Base-by-base conservation (phyloP, 2,888 invertebrate genomes). In the Lepidocyrtoides sp. region DNA sequence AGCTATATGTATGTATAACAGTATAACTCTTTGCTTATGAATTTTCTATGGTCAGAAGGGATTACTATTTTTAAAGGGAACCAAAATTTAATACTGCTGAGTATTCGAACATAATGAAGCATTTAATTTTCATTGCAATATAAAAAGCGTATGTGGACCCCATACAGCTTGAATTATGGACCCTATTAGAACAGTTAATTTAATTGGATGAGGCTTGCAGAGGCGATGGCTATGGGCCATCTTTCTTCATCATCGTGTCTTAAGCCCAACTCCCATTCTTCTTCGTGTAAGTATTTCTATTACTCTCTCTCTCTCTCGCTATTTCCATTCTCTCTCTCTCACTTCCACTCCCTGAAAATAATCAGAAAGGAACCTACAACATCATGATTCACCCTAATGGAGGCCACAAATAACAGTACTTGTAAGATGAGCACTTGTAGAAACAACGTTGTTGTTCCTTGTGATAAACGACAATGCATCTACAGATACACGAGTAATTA, bases 121-220 rank as follows among this genome's bases (percentile, higher is more conserved):
- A 89, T 89, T 89, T 89, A 89, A 89, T 89, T 88, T 89, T 89
- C 89, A 89, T 82, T 89, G 82, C 57, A 89, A 72, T 82, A 89
- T 66, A 81, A 82, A 89, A 89, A 82, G 72, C 69, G 81, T 72
- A 69, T 82, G 89, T 72, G 82, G 81, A 89, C 89, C 89, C 89
- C 89, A 69, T 41, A 89, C 72, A 89, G 89, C 82, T 89, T 89
- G 89, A 89, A 69, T 57, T 89, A 89, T 89, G 89, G 82, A 89
- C 89, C 89, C 81, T 89, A 89, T 89, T 89, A 89, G 89, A 89
- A 82, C 89, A 89, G 81, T 89, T 89, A 89, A 89, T 89, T 89
- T 89, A 89, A 89, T 89, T 89, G 89, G 89, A 89, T 89, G 89
- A 89, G 89, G 89, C 89, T 89, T 41, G 89, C 82, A 82, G 79